Conservation (phyloP, 2,797 vertebrate species). For the Brotogeris chrysoptera region DNA sequence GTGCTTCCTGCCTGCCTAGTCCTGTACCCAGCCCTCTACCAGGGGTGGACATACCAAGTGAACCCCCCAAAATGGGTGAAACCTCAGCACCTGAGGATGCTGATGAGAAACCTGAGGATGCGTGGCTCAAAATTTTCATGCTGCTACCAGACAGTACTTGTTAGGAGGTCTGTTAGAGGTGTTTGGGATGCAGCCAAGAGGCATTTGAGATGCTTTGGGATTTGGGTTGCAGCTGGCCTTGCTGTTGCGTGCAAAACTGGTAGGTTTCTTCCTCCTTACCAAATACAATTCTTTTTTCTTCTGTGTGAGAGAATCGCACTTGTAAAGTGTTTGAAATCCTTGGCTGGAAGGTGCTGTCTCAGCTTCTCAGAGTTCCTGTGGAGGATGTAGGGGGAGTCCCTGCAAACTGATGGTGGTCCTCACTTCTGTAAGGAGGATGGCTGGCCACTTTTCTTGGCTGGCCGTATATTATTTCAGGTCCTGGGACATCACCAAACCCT, state of each 20-base stretch:
- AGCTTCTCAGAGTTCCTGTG: not conserved
- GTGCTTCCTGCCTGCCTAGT: not conserved
- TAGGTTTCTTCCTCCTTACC: not conserved
- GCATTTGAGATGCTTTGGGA: not conserved
- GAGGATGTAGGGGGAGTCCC: accelerated
- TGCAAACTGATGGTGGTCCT: not conserved
- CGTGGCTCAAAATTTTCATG: not conserved
- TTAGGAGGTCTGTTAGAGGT: not conserved
- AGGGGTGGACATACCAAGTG: not conserved
- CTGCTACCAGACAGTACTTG: not conserved
- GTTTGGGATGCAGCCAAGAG: not conserved
- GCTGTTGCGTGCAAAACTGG: not conserved
- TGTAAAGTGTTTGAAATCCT: not conserved
- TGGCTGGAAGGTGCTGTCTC: not conserved
- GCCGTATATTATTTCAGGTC: not conserved
- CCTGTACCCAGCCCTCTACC: not conserved
- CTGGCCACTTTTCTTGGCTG: not conserved
- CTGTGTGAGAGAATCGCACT: not conserved
- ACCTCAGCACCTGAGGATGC: too few species aligned
- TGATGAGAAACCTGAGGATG: too few species aligned
- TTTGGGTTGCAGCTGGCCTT: not conserved
- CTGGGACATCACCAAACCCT: not conserved
- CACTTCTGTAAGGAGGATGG: not conserved
- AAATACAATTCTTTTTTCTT: not conserved
- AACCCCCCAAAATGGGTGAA: not conserved